Evolutionary conservation across 1,140 invertebrate genomes (phyloP).

Genomic region (Pogonus chalceus): DNA sequence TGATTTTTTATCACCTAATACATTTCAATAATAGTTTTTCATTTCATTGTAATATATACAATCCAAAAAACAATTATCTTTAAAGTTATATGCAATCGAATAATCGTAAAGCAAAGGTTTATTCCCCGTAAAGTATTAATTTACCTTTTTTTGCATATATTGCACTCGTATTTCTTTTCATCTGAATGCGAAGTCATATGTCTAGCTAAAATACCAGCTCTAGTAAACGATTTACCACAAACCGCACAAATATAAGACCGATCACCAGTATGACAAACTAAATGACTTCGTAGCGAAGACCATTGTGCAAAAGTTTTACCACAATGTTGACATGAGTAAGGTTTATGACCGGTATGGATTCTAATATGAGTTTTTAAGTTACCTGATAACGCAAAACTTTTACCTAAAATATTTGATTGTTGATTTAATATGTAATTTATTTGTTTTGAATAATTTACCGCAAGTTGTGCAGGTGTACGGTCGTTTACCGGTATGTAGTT

Average conservation of each 20-base stretch:
- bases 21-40: too few species aligned
- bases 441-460: slow-evolving; percentile 29
- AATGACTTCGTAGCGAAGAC: slow-evolving; percentile 11
- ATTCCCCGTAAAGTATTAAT: too few species aligned
- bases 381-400: slow-evolving; percentile 10
- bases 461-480: slow-evolving; percentile 28
- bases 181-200: slow-evolving; percentile 15
- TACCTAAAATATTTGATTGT: slow-evolving; percentile 12
- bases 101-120: too few species aligned
- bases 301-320: slow-evolving; percentile 31
- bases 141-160: background rate
- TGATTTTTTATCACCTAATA: too few species aligned
- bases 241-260: slow-evolving; percentile 7
- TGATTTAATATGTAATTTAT: background rate
- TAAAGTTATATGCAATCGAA: too few species aligned
- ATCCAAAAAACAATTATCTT: too few species aligned
- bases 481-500: background rate
- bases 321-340: slow-evolving; percentile 36
- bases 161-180: slow-evolving; percentile 2
- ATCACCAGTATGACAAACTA: slow-evolving; percentile 17
- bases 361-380: slow-evolving; percentile 14
- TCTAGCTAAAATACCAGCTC: slow-evolving; percentile 11
- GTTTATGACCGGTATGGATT: slow-evolving; percentile 22
- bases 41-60: too few species aligned
- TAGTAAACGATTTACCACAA: slow-evolving; percentile 12